Evolutionary conservation across 2,113 vertebrate species (phyloP), one percentile per base, ranked within the genome.

Genomic region (Hoplias malabaricus): DNA sequence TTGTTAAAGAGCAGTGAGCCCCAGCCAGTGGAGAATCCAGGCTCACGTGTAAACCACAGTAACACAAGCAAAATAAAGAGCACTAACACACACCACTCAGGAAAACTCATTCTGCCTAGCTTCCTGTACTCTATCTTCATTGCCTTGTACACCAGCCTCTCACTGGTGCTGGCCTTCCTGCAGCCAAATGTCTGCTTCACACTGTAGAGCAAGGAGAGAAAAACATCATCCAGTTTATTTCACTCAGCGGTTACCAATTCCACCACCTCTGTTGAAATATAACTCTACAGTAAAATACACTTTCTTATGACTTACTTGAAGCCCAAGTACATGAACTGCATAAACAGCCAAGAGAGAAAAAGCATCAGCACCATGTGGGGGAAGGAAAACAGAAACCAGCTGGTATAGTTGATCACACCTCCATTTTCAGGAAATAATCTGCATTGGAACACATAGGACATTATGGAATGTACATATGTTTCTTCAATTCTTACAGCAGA

Each of bases 41-140:
- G 97, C 0, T 96, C 94, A 71, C 96, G 90, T 0, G 94, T 95
- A 84, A 98, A 98, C 97, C 96, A 98, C n/a, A 98, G 88, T 7
- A 93, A 0, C 12, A 98, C 94, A 79, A 98, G 72, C 36, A 91
- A 14, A 31, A 90, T 0, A 3, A 98, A 98, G 77, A 98, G 82
- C 71, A 67, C 0, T 1, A 90, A 84, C 78, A 97, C 86, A 0
- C 80, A 80, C 12, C 50, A 86, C 84, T 98, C 96, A 0, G 94
- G 90, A 79, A 95, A 98, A 23, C 0, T 90, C 86, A 98, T 93
- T 16, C 63, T 0, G 0, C 96, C 96, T 85, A 97, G 34, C 19
- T 90, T 92, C 25, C 19, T 92, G 85, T 84, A 88, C 70, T 98
- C 92, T 0, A 12, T 67, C 84, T 69, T 90, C 84, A 98, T 95